Conservation (phyloP, 2,113 vertebrate species). For the Erythrolamprus reginae region DNA sequence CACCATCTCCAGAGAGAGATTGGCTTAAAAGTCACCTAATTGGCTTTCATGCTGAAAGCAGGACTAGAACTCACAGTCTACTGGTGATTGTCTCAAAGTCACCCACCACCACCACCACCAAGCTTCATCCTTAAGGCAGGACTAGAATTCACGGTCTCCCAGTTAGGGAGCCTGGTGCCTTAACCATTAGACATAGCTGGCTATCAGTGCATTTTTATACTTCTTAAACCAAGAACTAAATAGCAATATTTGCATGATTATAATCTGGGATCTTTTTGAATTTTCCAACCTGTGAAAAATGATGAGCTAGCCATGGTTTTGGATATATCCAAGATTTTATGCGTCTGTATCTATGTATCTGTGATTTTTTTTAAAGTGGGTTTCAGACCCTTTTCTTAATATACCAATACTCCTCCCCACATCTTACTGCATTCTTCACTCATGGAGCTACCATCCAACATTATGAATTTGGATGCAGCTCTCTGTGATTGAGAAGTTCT, state of each 20-base stretch:
- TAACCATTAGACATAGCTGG: background rate
- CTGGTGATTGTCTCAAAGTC: too few species aligned
- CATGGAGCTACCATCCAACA: background rate
- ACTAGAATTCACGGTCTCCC: background rate
- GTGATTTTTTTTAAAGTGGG: background rate
- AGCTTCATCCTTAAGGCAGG: background rate
- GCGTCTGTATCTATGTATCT: background rate
- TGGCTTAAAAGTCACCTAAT: too few species aligned
- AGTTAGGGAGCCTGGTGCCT: background rate
- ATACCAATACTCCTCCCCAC: background rate
- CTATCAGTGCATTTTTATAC: background rate
- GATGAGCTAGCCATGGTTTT: background rate
- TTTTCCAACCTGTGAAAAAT: background rate
- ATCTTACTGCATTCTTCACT: background rate
- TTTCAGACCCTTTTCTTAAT: background rate
- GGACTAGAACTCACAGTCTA: too few species aligned
- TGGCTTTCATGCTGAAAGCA: too few species aligned
- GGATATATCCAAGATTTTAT: background rate
- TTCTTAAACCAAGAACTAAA: background rate
- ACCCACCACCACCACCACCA: too few species aligned
- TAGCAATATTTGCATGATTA: background rate
- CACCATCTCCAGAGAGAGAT: too few species aligned
- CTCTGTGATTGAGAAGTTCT: background rate
- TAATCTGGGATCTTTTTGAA: background rate
- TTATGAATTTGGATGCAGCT: background rate